These are phyloP conservation scores for Fratercula arctica DNA, from an alignment of 2,797 vertebrate genomes.

Conservation along the genomic window DNA sequence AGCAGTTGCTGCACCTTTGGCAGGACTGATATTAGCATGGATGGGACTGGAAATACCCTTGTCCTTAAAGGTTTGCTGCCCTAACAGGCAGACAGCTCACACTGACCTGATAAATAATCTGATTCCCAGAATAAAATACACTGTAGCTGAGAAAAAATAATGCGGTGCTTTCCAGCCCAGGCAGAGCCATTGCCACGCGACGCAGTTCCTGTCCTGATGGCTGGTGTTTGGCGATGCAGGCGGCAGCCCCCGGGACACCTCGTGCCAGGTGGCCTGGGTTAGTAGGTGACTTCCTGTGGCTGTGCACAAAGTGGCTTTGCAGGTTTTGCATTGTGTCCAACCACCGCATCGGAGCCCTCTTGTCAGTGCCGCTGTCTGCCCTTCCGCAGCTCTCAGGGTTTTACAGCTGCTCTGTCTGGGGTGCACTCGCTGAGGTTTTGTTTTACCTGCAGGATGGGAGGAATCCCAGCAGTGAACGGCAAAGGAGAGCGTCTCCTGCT, in stretches of 20 bases:
- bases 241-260: background rate
- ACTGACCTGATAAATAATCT: background rate
- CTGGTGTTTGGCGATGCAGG: background rate
- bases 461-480: slow-evolving; percentile 94
- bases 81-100: background rate
- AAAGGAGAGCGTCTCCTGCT: slow-evolving; percentile 94
- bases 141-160: background rate
- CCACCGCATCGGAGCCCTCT: background rate
- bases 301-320: background rate
- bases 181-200: background rate
- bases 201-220: background rate
- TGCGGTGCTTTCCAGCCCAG: background rate
- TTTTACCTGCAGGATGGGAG: slow-evolving; percentile 87
- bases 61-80: background rate
- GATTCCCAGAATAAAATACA: background rate
- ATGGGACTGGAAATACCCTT: background rate
- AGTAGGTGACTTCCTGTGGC: fast-evolving
- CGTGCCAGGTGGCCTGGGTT: background rate
- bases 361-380: background rate
- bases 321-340: background rate
- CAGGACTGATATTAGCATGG: background rate
- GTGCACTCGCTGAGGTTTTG: background rate
- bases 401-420: background rate
- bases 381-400: fast-evolving
- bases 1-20: background rate